Conservation (phyloP, 2,888 invertebrate species). For the Cryptophagus acutangulus region DNA sequence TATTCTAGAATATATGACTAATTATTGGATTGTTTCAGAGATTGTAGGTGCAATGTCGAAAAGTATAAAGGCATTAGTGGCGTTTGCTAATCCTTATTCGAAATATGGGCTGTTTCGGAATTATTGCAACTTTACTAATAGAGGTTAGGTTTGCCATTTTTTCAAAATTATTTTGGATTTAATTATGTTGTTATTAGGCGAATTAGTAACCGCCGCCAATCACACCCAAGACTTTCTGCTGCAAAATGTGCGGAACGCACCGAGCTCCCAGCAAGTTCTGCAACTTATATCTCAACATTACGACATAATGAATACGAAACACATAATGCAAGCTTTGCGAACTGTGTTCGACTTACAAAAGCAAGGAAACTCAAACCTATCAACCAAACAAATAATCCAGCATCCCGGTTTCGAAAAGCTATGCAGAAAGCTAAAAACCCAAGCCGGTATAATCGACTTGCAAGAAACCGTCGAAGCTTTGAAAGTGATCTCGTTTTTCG, state of each 20-base stretch:
- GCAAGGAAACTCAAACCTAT: conserved; percentile 44
- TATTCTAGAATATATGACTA: no score
- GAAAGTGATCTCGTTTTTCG: conserved; percentile 56
- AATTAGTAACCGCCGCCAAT: background rate
- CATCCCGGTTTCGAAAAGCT: conserved; percentile 56
- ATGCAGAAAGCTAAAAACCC: conserved; percentile 54
- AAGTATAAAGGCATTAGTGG: background rate
- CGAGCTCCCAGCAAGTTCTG: conserved; percentile 48
- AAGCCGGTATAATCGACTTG: conserved; percentile 51
- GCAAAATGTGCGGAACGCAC: conserved; percentile 48
- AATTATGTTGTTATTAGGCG: no score
- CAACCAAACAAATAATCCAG: conserved; percentile 49
- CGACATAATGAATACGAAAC: conserved; percentile 51
- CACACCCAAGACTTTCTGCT: conserved; percentile 48
- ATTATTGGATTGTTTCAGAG: no score
- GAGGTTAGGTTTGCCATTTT: background rate
- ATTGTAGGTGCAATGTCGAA: background rate
- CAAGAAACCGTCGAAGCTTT: conserved; percentile 56
- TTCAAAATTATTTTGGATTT: background rate
- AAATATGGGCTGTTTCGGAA: background rate
- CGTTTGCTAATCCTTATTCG: background rate
- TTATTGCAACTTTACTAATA: background rate
- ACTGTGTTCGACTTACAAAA: conserved; percentile 55
- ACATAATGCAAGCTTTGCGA: conserved; percentile 55
- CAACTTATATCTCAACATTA: conserved; percentile 47